These are phyloP conservation scores for Phrixothrix hirtus DNA, from an alignment of 2,888 invertebrate genomes.

Conservation along the genomic window DNA sequence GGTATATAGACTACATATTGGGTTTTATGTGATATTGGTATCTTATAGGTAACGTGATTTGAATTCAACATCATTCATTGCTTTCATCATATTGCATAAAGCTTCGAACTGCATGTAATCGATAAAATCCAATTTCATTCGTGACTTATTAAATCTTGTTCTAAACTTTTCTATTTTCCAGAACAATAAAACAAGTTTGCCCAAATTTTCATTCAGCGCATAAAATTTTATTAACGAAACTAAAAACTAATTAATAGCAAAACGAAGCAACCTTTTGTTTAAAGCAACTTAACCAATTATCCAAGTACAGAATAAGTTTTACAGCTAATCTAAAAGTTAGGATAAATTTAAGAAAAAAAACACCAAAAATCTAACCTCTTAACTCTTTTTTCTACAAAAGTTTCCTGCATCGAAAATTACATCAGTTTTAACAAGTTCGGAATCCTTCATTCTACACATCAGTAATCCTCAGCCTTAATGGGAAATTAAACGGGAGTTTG, in stretches of 20 bases:
- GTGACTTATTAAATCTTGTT: no score
- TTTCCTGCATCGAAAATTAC: background rate
- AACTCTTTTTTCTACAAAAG: constrained; percentile 4
- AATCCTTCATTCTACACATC: background rate
- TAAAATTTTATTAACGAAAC: no score
- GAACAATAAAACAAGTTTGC: no score
- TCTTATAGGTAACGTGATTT: constrained; percentile 8
- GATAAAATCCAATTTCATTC: no score
- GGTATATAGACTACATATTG: constrained; percentile 6
- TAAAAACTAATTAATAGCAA: background rate
- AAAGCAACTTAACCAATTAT: constrained; percentile 5
- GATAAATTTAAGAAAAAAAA: background rate
- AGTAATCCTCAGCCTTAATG: background rate
- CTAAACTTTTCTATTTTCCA: no score
- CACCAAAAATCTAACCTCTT: background rate
- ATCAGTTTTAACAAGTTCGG: background rate
- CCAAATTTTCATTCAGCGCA: no score
- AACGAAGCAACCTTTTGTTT: constrained; percentile 4
- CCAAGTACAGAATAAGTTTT: constrained; percentile 1
- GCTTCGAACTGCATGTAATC: no score
- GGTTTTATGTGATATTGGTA: constrained; percentile 5
- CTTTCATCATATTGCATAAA: no score
- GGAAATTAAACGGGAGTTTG: no score
- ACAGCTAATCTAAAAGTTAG: constrained; percentile 8
- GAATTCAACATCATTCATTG: constrained; percentile 12